phyloP scores from a whole-genome alignment of 92 coral and sea anemone species.

The Galaxea fascicularis region DNA sequence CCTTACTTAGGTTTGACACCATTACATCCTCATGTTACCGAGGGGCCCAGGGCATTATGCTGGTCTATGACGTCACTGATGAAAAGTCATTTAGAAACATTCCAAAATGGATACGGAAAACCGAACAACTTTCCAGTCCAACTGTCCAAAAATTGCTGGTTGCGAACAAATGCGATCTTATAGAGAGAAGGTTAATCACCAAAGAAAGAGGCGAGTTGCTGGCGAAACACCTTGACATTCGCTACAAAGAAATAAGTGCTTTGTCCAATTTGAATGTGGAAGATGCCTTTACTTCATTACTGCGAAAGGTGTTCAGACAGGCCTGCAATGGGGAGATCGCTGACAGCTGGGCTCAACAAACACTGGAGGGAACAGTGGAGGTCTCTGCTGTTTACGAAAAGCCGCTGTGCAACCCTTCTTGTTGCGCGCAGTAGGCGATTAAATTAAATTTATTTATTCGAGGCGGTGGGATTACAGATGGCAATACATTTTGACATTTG shows the following conservation, averaged over 20 bases:
- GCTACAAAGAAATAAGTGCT: constrained; percentile 91
- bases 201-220: constrained; percentile 80
- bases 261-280: constrained; percentile 83
- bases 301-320: constrained; percentile 82
- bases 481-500: too few species aligned
- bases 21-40: constrained; percentile 97
- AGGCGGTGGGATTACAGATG: too few species aligned
- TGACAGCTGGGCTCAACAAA: neutral
- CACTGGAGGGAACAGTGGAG: neutral
- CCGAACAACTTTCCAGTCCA: constrained; percentile 88
- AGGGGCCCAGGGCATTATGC: constrained; percentile 94
- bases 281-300: constrained; percentile 74
- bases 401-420: neutral
- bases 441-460: too few species aligned
- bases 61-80: constrained; percentile 95
- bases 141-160: constrained; percentile 83
- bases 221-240: constrained; percentile 73
- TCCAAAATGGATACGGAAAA: constrained; percentile 86
- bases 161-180: constrained; percentile 94
- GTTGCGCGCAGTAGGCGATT: neutral
- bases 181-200: constrained; percentile 71
- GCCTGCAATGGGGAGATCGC: constrained; percentile 11
- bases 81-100: constrained; percentile 86
- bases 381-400: neutral
- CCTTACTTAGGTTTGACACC: constrained; percentile 71